phyloP scores from a whole-genome alignment of 2,113 vertebrate genomes.

The Australoheros scitulus region DNA sequence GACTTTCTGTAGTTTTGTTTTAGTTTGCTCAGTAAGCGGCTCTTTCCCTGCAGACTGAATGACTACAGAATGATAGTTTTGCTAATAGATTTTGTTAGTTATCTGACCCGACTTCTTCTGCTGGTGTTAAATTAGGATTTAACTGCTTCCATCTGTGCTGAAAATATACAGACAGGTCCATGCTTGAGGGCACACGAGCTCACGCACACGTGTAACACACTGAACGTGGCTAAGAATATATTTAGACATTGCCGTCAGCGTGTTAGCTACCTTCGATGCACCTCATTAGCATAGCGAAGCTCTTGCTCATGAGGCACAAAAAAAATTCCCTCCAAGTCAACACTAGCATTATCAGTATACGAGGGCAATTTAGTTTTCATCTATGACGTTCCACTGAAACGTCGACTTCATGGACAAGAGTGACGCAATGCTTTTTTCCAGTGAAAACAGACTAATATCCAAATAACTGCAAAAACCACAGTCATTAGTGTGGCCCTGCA shows the following conservation, averaged over 20 bases:
- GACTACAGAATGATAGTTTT: slow-evolving; percentile 75
- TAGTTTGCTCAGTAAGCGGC: slow-evolving; percentile 37
- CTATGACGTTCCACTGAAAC: slow-evolving; percentile 51
- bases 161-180: slow-evolving; percentile 58
- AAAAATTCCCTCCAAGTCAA: slow-evolving; percentile 32
- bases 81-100: slow-evolving; percentile 79
- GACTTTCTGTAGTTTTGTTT: slow-evolving; percentile 48
- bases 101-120: slow-evolving; percentile 72
- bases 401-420: slow-evolving; percentile 39
- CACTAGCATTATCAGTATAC: slow-evolving; percentile 57
- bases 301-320: slow-evolving; percentile 7
- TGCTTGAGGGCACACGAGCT: slow-evolving; percentile 49
- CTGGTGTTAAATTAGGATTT: slow-evolving; percentile 73
- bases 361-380: slow-evolving; percentile 64
- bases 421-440: slow-evolving; percentile 69
- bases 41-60: slow-evolving; percentile 57
- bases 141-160: slow-evolving; percentile 76
- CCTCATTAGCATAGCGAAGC: slow-evolving; percentile 52
- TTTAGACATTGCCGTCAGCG: slow-evolving; percentile 35
- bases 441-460: slow-evolving; percentile 69
- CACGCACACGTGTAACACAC: slow-evolving; percentile 36
- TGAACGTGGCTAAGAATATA: slow-evolving; percentile 54
- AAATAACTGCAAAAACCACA: slow-evolving; percentile 61
- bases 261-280: slow-evolving; percentile 37
- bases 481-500: slow-evolving; percentile 57